These are phyloP conservation scores for Nephrotoma appendiculata DNA, from an alignment of 2,888 invertebrate species.

Conservation along the genomic window DNA sequence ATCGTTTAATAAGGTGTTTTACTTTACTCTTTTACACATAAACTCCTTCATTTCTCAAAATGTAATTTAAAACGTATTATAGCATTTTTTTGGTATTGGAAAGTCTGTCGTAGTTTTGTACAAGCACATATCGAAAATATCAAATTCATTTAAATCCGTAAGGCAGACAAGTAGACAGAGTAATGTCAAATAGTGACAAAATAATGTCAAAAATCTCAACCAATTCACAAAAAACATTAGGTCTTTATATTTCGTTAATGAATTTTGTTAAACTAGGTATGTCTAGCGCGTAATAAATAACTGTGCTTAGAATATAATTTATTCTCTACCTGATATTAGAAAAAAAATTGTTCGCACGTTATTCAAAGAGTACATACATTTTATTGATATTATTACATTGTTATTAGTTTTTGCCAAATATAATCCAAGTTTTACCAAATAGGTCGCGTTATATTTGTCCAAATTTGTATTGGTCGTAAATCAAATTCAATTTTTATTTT, in stretches of 20 bases:
- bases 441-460: neutral
- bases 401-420: neutral
- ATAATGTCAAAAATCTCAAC: neutral
- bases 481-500: neutral
- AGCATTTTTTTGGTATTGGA: neutral
- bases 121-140: neutral
- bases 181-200: neutral
- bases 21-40: neutral
- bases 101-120: neutral
- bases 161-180: neutral
- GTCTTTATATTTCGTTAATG: neutral
- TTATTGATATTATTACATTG: neutral
- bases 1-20: too few relatives aligned
- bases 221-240: neutral
- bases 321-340: neutral
- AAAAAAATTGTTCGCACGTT: neutral
- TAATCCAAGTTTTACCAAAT: too few relatives aligned
- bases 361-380: neutral
- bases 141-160: neutral
- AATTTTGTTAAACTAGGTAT: too few relatives aligned
- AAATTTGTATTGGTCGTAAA: neutral
- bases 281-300: neutral
- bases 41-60: neutral
- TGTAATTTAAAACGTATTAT: neutral
- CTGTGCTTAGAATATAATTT: neutral